phyloP scores from a whole-genome alignment of 2,797 vertebrate genomes.

The Hypotaenidia philippensis region DNA sequence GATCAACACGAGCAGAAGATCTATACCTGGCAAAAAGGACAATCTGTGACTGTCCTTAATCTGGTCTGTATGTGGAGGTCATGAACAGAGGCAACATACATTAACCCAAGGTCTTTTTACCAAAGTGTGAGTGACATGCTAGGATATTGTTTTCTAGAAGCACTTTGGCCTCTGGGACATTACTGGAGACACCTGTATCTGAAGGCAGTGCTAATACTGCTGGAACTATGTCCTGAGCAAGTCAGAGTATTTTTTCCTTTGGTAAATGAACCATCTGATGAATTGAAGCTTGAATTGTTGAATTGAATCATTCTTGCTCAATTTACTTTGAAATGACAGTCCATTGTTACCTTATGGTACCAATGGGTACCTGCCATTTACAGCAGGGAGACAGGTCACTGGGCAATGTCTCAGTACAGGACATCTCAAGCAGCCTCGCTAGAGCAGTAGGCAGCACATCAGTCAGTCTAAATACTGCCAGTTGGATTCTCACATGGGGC shows the following conservation, averaged over 20 bases:
- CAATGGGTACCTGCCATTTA: not conserved
- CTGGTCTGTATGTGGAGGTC: not conserved
- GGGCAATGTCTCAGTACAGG: not conserved
- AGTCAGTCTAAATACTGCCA: conserved; percentile 84
- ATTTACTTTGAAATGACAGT: not conserved
- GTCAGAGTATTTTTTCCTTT: not conserved
- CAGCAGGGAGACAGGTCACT: not conserved
- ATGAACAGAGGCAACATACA: not conserved
- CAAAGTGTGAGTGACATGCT: not conserved
- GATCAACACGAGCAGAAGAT: not conserved
- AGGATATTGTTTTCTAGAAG: not conserved
- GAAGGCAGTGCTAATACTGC: not conserved
- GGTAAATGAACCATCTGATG: not conserved
- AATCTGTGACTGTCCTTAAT: not conserved
- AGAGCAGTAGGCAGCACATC: conserved; percentile 81
- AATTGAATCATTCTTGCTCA: not conserved
- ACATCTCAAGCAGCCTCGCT: conserved; percentile 65
- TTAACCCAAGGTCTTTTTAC: not conserved
- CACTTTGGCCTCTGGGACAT: not conserved
- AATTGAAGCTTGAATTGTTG: not conserved
- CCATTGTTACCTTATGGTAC: no score
- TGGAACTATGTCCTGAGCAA: not conserved
- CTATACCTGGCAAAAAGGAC: not conserved
- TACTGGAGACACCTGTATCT: not conserved
- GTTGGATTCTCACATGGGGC: conserved; percentile 82